phyloP scores from a whole-genome alignment of 2,797 vertebrate species.

The Xenentodon cancila region DNA sequence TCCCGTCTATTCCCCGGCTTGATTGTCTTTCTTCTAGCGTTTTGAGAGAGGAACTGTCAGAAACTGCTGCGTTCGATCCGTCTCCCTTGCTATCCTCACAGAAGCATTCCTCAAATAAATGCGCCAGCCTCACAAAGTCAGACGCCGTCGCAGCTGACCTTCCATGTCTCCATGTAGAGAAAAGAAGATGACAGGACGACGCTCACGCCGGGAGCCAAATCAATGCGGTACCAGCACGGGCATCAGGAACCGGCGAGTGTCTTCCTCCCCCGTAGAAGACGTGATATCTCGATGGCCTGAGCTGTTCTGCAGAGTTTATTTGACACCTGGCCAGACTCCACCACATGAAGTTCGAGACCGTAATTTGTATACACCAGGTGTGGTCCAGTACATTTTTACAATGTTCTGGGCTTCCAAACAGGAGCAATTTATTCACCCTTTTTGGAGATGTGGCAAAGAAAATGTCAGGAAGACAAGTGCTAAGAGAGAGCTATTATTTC shows the following conservation, averaged over 20 bases:
- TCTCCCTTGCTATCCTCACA: constrained; percentile 23
- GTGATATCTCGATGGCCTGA: constrained; percentile 46
- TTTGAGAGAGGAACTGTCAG: constrained; percentile 39
- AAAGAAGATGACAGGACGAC: constrained; percentile 44
- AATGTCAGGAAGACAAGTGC: no score
- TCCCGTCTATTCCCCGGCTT: constrained; percentile 29
- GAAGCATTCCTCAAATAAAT: constrained; percentile 48
- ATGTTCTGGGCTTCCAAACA: not conserved
- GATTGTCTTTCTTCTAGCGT: constrained; percentile 44
- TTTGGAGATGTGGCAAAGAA: not conserved
- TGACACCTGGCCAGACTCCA: not conserved
- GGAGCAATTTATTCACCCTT: no score
- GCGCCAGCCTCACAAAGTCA: constrained; percentile 49
- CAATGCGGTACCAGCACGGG: constrained; percentile 54
- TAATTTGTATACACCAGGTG: not conserved
- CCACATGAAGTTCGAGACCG: not conserved
- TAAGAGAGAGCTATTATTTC: no score
- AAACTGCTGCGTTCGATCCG: constrained; percentile 40
- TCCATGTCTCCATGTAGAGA: constrained; percentile 36
- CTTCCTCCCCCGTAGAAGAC: constrained; percentile 34
- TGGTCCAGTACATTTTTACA: not conserved
- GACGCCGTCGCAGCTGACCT: constrained; percentile 57
- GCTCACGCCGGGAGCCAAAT: constrained; percentile 67
- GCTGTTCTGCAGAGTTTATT: constrained; percentile 11
- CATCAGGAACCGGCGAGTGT: constrained; percentile 46